Base-by-base conservation (phyloP, 2,888 invertebrate species). In the Dione juno region DNA sequence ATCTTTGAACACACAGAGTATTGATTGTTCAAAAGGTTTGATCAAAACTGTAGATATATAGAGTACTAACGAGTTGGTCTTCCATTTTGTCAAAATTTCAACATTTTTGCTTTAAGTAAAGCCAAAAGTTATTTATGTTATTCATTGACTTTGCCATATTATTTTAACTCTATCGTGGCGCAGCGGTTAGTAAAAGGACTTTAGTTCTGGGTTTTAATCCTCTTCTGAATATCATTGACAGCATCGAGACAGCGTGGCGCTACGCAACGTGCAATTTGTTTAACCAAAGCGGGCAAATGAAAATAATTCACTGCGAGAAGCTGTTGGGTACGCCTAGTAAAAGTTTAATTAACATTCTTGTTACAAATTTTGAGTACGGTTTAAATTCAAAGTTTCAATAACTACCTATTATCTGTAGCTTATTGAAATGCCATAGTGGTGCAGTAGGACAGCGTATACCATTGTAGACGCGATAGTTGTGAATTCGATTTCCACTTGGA, bases 1-100 rank as follows among this genome's bases (percentile, higher is more conserved):
- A 16, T 57, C n/a, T 37, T 57, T 57, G 37, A 57, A 40, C 57
- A 19, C 16, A 37, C 52, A 21, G 37, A 40, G 16, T 37, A 37
- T 57, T 57, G 37, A 57, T 57, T 57, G 57, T 57, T 57, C 57
- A 57, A 57, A 57, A 40, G 57, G 37, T 37, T n/a, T 57, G 57
- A 57, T 57, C 37, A 40, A 57, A 37, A 40, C 57, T 37, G 6
- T 57, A 14, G 6, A 40, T 16, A 16, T 16, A 57, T 16, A 57
- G 6, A 16, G 16, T 13, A 57, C 37, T 57, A 57, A 57, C 57
- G 57, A 57, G 37, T 54, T 16, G 8, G 37, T 16, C 37, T 57
- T 13, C 10, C 10, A 16, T 57, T 16, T 57, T 40, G n/a, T 35
- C 11, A 10, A 19, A 50, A 50, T n/a, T n/a, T n/a, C n/a, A n/a